A percentile compares a stretch with the other conserved stretches of the same genome.
These are phyloP conservation scores for Stictocephala bisonia DNA, from an alignment of 2,888 invertebrate species.

Conservation along the genomic window DNA sequence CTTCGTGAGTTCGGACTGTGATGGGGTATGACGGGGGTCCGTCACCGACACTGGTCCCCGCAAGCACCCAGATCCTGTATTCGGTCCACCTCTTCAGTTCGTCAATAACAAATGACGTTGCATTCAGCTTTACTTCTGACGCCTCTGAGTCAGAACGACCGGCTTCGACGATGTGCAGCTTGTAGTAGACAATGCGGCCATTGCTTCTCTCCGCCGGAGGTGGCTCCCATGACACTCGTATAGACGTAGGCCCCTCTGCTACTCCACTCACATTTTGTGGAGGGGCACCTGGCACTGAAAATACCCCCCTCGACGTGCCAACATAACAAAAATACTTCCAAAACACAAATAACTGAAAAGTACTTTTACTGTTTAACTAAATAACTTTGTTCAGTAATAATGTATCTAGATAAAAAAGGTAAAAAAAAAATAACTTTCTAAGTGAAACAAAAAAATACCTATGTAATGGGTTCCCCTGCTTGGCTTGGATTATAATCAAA, in stretches of 20 bases:
- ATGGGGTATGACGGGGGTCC: constrained; percentile 94
- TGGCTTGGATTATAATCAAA: too few relatives aligned
- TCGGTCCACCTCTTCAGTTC: constrained; percentile 95
- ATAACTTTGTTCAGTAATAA: too few relatives aligned
- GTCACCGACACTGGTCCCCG: constrained; percentile 96
- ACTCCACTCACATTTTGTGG: constrained; percentile 93
- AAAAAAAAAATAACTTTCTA: too few relatives aligned
- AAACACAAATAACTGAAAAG: too few relatives aligned
- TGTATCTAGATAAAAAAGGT: too few relatives aligned
- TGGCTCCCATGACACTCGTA: constrained; percentile 92
- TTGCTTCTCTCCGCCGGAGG: constrained; percentile 92
- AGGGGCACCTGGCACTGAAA: constrained; percentile 93
- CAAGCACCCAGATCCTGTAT: constrained; percentile 96
- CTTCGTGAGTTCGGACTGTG: constrained; percentile 95
- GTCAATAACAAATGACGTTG: constrained; percentile 83
- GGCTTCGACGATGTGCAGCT: constrained; percentile 89
- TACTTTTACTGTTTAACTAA: too few relatives aligned
- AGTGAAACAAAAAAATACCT: too few relatives aligned
- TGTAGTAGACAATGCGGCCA: constrained; percentile 95
- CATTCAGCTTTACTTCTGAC: constrained; percentile 78
- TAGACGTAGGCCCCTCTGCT: constrained; percentile 88
- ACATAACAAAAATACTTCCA: neutral
- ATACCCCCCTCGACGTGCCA: constrained; percentile 14
- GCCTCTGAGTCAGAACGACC: constrained; percentile 88
- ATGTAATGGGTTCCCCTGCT: too few relatives aligned